Percentiles rank a stretch among this genome's conserved stretches.
These are phyloP conservation scores for Drosophila nebulosa DNA, from an alignment of 1,140 invertebrate species.

Conservation along the genomic window DNA sequence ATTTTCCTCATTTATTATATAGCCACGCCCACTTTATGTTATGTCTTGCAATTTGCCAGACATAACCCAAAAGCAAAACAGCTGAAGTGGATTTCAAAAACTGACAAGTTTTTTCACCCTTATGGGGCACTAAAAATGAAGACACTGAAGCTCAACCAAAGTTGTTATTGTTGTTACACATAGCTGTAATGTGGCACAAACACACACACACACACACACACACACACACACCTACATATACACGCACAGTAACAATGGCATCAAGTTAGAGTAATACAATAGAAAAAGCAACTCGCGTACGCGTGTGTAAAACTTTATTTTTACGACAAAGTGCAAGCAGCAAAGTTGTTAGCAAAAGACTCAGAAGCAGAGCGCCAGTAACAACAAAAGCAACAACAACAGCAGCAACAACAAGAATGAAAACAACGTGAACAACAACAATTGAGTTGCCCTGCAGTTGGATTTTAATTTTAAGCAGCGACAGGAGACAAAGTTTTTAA, in stretches of 20 bases:
- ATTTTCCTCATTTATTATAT: conserved; percentile 33
- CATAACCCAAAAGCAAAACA: conserved; percentile 47
- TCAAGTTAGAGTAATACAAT: conserved; percentile 61
- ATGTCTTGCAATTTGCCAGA: conserved; percentile 40
- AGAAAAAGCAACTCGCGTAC: conserved; percentile 67
- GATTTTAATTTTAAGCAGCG: conserved; percentile 71
- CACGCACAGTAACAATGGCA: conserved; percentile 23
- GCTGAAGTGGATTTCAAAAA: conserved; percentile 35
- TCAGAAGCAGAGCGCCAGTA: conserved; percentile 31
- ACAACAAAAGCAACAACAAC: conserved; percentile 20
- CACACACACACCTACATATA: conserved; percentile 2
- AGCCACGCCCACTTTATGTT: conserved; percentile 41
- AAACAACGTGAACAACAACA: not conserved
- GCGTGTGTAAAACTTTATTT: conserved; percentile 77
- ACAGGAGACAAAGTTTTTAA: conserved; percentile 67
- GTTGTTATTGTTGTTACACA: conserved; percentile 38
- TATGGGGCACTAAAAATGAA: conserved; percentile 65
- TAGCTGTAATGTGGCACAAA: conserved; percentile 54
- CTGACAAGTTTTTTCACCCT: conserved; percentile 39
- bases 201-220: conserved; percentile 16
- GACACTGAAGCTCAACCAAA: conserved; percentile 52
- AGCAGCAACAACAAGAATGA: conserved; percentile 3
- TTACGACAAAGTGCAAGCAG: conserved; percentile 75
- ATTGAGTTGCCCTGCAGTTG: conserved; percentile 40
- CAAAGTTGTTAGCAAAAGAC: conserved; percentile 71